phyloP scores from a whole-genome alignment of 2,888 invertebrate genomes.

The Drosophila rubida region DNA sequence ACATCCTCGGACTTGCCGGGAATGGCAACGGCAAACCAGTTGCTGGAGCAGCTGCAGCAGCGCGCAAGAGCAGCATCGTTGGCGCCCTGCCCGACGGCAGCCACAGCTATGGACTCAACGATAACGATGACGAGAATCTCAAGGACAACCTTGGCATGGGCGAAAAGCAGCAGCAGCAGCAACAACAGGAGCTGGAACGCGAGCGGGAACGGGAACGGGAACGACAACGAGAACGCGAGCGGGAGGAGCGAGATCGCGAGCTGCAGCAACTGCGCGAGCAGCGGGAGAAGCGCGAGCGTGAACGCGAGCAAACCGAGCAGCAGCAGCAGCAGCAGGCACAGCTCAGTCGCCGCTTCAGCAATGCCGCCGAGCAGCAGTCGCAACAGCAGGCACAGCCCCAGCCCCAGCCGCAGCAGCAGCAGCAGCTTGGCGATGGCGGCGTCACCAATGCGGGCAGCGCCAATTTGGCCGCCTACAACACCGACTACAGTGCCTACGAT shows the following conservation, averaged over 20 bases:
- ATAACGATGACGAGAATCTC: constrained; percentile 84
- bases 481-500: constrained; percentile 82
- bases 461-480: constrained; percentile 74
- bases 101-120: constrained; percentile 78
- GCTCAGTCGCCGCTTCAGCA: constrained; percentile 58
- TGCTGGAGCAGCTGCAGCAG: constrained; percentile 32
- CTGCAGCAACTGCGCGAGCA: constrained; percentile 59
- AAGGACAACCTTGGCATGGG: constrained; percentile 84
- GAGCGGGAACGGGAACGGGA: constrained; percentile 60
- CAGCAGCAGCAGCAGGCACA: constrained; percentile 61
- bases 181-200: constrained; percentile 60
- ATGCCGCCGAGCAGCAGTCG: constrained; percentile 35
- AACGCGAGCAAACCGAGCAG: constrained; percentile 72
- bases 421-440: constrained; percentile 48
- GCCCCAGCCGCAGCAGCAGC: constrained; percentile 32
- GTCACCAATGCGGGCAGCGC: constrained; percentile 62
- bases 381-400: constrained; percentile 31
- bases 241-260: constrained; percentile 61
- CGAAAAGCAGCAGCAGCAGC: constrained; percentile 80
- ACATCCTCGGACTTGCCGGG: constrained; percentile 50
- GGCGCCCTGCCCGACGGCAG: constrained; percentile 53
- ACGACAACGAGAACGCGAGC: constrained; percentile 52
- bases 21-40: constrained; percentile 38
- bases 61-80: constrained; percentile 41
- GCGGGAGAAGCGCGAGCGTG: constrained; percentile 57